Percentiles rank a stretch among this genome's conserved stretches.
These are phyloP conservation scores for Tachina fera DNA, from an alignment of 2,888 invertebrate species.

Conservation along the genomic window DNA sequence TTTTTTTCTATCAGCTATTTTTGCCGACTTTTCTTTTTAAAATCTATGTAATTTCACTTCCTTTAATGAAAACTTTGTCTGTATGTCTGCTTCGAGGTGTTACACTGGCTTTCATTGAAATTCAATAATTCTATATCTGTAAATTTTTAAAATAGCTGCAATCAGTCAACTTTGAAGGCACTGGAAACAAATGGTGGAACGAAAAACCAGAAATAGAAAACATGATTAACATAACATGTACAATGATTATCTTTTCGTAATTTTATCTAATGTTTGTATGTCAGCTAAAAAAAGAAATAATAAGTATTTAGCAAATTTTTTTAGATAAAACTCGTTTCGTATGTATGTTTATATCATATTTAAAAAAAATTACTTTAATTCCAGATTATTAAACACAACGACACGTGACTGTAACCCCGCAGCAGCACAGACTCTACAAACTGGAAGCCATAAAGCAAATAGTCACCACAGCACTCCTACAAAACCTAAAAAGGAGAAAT, in stretches of 20 bases:
- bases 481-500: slow-evolving; percentile 55
- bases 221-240: slow-evolving; percentile 21
- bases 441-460: slow-evolving; percentile 34
- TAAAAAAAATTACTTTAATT: slow-evolving; percentile 35
- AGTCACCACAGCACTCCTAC: slow-evolving; percentile 52
- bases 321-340: slow-evolving; percentile 37
- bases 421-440: slow-evolving; percentile 12
- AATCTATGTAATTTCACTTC: neutral
- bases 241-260: slow-evolving; percentile 22
- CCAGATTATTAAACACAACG: slow-evolving; percentile 64
- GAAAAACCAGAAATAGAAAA: neutral
- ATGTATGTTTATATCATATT: neutral
- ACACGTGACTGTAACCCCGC: slow-evolving; percentile 32
- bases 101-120: slow-evolving; percentile 4
- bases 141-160: slow-evolving; percentile 12
- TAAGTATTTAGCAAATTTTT: too few relatives aligned
- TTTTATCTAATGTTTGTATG: slow-evolving; percentile 44
- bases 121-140: slow-evolving; percentile 1
- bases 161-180: slow-evolving; percentile 41
- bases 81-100: neutral
- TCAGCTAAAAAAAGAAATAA: neutral
- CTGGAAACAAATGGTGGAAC: neutral
- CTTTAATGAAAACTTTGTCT: neutral
- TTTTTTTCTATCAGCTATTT: too few relatives aligned
- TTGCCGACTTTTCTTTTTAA: neutral